phyloP scores from a whole-genome alignment of 2,113 vertebrate species.

The Serinus canaria region DNA sequence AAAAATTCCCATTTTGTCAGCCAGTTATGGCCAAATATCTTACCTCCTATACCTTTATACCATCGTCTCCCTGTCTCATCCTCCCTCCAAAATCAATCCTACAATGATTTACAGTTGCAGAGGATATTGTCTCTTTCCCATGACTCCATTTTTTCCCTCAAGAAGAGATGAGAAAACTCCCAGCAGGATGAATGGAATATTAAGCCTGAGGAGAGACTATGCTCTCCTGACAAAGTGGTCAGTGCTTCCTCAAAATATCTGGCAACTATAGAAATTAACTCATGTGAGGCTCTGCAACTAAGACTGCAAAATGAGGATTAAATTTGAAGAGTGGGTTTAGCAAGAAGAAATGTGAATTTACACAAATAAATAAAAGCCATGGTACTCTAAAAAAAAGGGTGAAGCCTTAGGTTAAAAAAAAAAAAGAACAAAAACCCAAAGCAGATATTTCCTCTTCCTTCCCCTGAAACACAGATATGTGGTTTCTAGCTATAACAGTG shows the following conservation, averaged over 20 bases:
- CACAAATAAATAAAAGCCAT: neutral
- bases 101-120: neutral
- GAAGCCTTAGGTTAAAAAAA: neutral
- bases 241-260: neutral
- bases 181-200: neutral
- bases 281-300: neutral
- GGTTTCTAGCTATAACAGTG: neutral
- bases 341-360: neutral
- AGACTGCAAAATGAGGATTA: neutral
- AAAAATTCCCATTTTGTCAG: neutral
- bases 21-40: neutral
- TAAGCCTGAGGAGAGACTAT: constrained; percentile 4
- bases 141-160: constrained; percentile 28
- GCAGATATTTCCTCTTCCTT: neutral
- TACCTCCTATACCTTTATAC: neutral
- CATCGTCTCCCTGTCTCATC: neutral
- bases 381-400: neutral
- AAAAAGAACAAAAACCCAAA: neutral
- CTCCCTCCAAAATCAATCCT: neutral
- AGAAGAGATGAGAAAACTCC: constrained; percentile 21
- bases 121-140: constrained; percentile 2
- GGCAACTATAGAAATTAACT: neutral
- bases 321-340: neutral
- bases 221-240: neutral
- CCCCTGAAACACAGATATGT: neutral